Evolutionary conservation across 2,113 vertebrate genomes (phyloP).

Genomic region (Candoia aspera): DNA sequence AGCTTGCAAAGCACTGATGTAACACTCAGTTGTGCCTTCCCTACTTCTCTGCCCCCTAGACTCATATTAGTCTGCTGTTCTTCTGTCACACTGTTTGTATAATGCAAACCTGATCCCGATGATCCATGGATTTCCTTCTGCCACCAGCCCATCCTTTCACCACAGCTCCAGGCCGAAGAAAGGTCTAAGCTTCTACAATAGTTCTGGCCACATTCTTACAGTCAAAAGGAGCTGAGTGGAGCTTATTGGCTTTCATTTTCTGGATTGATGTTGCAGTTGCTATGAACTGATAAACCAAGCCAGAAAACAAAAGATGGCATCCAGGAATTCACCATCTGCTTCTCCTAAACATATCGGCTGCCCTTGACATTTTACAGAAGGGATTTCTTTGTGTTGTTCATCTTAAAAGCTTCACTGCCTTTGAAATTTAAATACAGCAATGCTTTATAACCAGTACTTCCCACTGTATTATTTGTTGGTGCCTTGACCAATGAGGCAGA

Average conservation of each 20-base stretch:
- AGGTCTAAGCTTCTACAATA: no score
- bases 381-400: conserved; percentile 69
- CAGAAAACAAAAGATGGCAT: conserved; percentile 29
- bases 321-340: conserved; percentile 22
- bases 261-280: background rate
- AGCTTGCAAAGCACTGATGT: no score
- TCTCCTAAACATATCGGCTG: conserved; percentile 46
- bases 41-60: no score
- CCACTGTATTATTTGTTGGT: conserved; percentile 69
- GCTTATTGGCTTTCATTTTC: background rate
- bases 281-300: background rate
- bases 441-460: conserved; percentile 59
- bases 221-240: background rate
- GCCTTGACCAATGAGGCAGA: conserved; percentile 75
- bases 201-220: background rate
- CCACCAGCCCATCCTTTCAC: background rate
- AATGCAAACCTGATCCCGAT: no score
- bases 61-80: no score
- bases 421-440: conserved; percentile 63
- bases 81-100: no score
- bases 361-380: conserved; percentile 50
- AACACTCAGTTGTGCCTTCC: no score
- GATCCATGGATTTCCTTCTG: no score
- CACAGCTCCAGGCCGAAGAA: no score
- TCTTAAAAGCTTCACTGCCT: conserved; percentile 65